Percentiles rank a stretch among this genome's conserved stretches.
phyloP scores from a whole-genome alignment of 2,888 invertebrate species.

The Drosophila emarginata region DNA sequence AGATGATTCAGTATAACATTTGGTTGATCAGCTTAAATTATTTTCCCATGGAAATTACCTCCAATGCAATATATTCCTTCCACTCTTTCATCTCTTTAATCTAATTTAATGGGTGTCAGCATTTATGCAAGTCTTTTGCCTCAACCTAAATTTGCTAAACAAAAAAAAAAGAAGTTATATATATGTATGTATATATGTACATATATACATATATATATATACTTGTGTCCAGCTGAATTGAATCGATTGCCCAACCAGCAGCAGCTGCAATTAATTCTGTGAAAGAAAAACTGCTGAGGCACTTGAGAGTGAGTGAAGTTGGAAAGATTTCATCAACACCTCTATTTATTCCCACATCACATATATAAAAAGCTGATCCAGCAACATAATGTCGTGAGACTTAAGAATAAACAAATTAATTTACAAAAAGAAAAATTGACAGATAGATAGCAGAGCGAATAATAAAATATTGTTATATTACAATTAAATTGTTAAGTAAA shows the following conservation, averaged over 20 bases:
- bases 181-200: neutral
- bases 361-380: conserved; percentile 43
- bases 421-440: conserved; percentile 24
- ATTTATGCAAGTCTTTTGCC: conserved; percentile 9
- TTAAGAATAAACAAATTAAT: conserved; percentile 34
- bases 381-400: conserved; percentile 55
- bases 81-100: neutral
- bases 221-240: conserved; percentile 5
- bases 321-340: conserved; percentile 68
- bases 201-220: neutral
- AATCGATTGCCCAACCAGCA: conserved; percentile 40
- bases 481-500: neutral
- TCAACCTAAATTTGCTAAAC: conserved; percentile 3
- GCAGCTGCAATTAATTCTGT: conserved; percentile 50
- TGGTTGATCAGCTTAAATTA: neutral
- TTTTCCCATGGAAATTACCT: conserved; percentile 5
- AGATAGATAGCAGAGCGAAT: too few species aligned
- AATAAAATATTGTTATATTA: conserved; percentile 27
- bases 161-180: neutral
- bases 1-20: too few species aligned
- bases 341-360: conserved; percentile 39
- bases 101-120: conserved; percentile 1
- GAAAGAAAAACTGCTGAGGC: conserved; percentile 66
- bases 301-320: conserved; percentile 25
- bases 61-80: neutral